phyloP scores from a whole-genome alignment of 2,113 vertebrate species.

The Nymphicus hollandicus region DNA sequence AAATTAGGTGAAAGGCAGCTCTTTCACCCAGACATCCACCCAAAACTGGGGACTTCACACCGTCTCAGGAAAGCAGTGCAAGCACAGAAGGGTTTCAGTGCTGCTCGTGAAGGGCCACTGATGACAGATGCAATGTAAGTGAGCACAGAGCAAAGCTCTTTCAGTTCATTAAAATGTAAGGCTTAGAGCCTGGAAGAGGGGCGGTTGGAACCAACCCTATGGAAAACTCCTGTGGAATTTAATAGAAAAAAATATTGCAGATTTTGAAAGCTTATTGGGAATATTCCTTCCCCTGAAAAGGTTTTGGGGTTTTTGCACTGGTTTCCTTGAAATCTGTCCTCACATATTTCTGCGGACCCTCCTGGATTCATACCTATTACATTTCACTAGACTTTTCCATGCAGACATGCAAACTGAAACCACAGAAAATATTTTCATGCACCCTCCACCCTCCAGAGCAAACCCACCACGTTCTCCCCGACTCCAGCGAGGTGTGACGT shows the following conservation, averaged over 20 bases:
- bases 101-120: not conserved
- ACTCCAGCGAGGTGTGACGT: constrained; percentile 27
- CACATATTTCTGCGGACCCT: constrained; percentile 30
- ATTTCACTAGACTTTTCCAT: constrained; percentile 30
- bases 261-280: constrained; percentile 15
- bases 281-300: not conserved
- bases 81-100: not conserved
- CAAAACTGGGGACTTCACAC: not conserved
- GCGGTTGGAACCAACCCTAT: not conserved
- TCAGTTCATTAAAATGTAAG: constrained; percentile 2
- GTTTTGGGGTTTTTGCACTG: not conserved
- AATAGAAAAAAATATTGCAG: not conserved
- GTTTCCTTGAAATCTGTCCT: constrained; percentile 25
- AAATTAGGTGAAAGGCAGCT: not conserved
- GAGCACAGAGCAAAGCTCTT: not conserved
- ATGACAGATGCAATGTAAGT: not conserved
- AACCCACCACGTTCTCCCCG: constrained; percentile 4
- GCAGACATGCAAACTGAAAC: constrained; percentile 52
- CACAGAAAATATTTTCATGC: constrained; percentile 58
- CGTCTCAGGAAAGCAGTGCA: not conserved
- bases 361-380: constrained; percentile 34
- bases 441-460: constrained; percentile 48
- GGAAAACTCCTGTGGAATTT: constrained; percentile 37
- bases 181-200: not conserved
- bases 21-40: not conserved